These are phyloP conservation scores for Parapsyche elsis DNA, from an alignment of 1,140 invertebrate genomes.

Conservation along the genomic window DNA sequence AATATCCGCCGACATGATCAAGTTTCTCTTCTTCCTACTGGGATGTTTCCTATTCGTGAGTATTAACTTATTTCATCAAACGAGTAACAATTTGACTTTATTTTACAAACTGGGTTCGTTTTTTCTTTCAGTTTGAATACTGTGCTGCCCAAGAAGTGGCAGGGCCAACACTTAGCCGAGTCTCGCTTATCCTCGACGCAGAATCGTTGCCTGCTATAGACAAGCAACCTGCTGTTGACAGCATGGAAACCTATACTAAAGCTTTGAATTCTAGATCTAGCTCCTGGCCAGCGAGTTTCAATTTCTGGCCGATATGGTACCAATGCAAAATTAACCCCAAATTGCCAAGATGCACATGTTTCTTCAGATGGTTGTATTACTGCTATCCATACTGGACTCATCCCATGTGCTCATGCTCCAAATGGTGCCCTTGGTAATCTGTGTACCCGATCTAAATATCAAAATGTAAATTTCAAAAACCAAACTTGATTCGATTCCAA, in stretches of 20 bases:
- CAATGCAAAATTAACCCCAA: background rate
- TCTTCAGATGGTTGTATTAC: constrained; percentile 23
- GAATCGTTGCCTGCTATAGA: background rate
- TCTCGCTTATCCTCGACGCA: too few relatives aligned
- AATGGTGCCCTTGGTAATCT: background rate
- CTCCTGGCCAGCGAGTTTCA: background rate
- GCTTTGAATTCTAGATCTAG: background rate
- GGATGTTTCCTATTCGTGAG: background rate
- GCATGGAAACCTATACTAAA: background rate
- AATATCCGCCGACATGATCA: background rate
- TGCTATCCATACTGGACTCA: constrained; percentile 1
- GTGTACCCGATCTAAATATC: too few relatives aligned
- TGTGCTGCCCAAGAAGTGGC: background rate
- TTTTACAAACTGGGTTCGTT: background rate
- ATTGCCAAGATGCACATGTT: constrained; percentile 24
- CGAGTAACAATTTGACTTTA: background rate
- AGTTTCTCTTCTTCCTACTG: background rate
- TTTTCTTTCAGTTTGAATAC: background rate
- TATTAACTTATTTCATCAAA: background rate
- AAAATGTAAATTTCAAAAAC: too few relatives aligned
- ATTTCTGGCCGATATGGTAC: background rate
- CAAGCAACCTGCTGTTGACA: background rate
- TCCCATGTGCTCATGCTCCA: background rate
- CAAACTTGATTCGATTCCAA: too few relatives aligned
- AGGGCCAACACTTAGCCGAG: background rate